phyloP scores from a whole-genome alignment of 2,113 vertebrate species.

The Tiliqua scincoides region DNA sequence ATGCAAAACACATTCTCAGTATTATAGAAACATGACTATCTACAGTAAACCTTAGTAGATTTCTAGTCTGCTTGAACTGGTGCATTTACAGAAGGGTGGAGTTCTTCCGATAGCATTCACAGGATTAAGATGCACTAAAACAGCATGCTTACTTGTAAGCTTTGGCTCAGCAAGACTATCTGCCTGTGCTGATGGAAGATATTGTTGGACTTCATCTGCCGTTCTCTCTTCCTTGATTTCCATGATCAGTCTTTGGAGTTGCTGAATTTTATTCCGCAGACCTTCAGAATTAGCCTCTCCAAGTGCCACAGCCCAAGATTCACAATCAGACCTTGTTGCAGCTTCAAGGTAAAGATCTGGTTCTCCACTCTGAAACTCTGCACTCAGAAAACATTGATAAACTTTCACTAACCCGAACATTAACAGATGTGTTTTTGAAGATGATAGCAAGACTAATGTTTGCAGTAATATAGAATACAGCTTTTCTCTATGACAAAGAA shows the following conservation, averaged over 20 bases:
- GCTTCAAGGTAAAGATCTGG: constrained; percentile 64
- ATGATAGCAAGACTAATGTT: constrained; percentile 69
- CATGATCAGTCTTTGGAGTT: constrained; percentile 72
- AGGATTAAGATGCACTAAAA: background rate
- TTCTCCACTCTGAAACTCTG: constrained; percentile 72
- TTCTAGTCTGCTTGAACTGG: background rate
- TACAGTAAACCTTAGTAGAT: background rate
- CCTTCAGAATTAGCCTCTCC: constrained; percentile 51
- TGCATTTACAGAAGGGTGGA: background rate
- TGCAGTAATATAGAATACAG: constrained; percentile 60
- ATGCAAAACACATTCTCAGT: background rate
- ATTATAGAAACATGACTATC: background rate
- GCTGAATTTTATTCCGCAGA: constrained; percentile 53
- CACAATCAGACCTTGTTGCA: constrained; percentile 23
- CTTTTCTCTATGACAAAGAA: constrained; percentile 60
- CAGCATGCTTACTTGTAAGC: constrained; percentile 73
- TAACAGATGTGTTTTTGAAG: constrained; percentile 36
- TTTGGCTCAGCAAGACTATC: constrained; percentile 66
- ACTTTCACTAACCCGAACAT: constrained; percentile 42
- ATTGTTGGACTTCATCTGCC: constrained; percentile 74
- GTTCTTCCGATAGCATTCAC: background rate
- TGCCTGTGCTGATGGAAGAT: constrained; percentile 69
- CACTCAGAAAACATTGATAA: constrained; percentile 56
- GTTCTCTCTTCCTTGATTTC: constrained; percentile 80
- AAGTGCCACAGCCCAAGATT: constrained; percentile 55